Evolutionary conservation across 1,140 invertebrate species (phyloP), one percentile per base, ranked within the genome.

Genomic region (Argopecten irradians): DNA sequence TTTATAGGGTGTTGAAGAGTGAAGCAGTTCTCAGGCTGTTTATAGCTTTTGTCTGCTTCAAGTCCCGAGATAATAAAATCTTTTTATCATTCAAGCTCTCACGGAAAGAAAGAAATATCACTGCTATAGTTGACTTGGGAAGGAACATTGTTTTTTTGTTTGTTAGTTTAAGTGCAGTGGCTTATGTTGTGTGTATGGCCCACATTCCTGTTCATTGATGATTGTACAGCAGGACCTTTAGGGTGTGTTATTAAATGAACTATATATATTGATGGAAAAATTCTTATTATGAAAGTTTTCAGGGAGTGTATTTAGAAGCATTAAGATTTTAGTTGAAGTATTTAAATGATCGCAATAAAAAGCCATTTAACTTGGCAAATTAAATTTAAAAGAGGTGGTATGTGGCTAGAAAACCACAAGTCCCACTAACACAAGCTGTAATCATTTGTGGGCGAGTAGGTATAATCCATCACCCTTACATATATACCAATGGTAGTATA

Each of bases 1-100:
- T 71, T 71, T 71, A 71, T 71, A 71, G 55, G 55, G 55, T 71
- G 55, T 71, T 71, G 55, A 71, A 71, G 55, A 71, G 55, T 71
- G n/a, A 16, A 71, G 55, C 55, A 71, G 55, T 71, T 71, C 55
- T 71, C 55, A 71, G 55, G 55, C 55, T 11, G 55, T 71, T 71
- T 71, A 71, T 16, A 11, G 55, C 55, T 71, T 71, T 71, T 71
- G 55, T 71, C 19, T 71, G 55, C 55, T 71, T 71, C 1, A 71
- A 71, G 55, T 71, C 55, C n/a, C n/a, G n/a, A 28, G 55, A 71
- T 71, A 71, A 71, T 71, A 71, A 71, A 71, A 71, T 71, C 55
- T 71, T 71, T 71, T 71, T 71, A 71, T 71, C 55, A 71, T 71
- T 5, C 55, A 1, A 71, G 55, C 55, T 71, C 55, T n/a, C 55